Percentiles rank a stretch among this genome's conserved stretches.
These are phyloP conservation scores for Pangasius djambal DNA, from an alignment of 2,797 vertebrate genomes.

Conservation along the genomic window DNA sequence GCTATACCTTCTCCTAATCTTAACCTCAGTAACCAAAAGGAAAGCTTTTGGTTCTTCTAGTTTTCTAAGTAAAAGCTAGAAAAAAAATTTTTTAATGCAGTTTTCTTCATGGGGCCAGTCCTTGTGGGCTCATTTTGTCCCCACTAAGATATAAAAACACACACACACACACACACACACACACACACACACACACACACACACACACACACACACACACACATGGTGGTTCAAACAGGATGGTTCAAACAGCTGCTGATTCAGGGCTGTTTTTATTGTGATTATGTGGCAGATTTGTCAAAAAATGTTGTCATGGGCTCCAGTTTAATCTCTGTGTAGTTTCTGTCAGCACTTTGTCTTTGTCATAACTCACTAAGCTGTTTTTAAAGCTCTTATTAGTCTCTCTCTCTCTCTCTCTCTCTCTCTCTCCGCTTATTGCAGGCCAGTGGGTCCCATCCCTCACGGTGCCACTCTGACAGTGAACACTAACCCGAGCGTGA, in stretches of 20 bases:
- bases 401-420: conserved; percentile 35
- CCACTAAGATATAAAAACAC: no score
- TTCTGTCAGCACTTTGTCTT: conserved; percentile 35
- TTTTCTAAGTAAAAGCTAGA: no score
- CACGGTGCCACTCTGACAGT: conserved; percentile 87
- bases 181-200: no score
- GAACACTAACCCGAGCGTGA: conserved; percentile 91
- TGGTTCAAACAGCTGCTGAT: conserved; percentile 11
- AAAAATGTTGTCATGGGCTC: conserved; percentile 28
- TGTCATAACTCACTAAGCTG: conserved; percentile 27
- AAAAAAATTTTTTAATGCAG: neutral
- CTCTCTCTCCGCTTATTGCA: conserved; percentile 58
- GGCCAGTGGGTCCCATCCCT: conserved; percentile 87
- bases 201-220: no score
- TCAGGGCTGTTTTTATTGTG: conserved; percentile 25
- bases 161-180: neutral
- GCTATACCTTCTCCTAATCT: neutral
- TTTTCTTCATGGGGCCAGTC: neutral
- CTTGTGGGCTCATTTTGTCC: no score
- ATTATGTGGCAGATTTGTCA: conserved; percentile 25
- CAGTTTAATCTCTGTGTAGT: conserved; percentile 37
- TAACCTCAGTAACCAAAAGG: neutral
- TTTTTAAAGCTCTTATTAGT: neutral
- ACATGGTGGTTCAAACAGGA: no score
- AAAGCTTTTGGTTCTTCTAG: no score